Evolutionary conservation across 1,140 invertebrate genomes (phyloP).

Genomic region (Callitettix versicolor): DNA sequence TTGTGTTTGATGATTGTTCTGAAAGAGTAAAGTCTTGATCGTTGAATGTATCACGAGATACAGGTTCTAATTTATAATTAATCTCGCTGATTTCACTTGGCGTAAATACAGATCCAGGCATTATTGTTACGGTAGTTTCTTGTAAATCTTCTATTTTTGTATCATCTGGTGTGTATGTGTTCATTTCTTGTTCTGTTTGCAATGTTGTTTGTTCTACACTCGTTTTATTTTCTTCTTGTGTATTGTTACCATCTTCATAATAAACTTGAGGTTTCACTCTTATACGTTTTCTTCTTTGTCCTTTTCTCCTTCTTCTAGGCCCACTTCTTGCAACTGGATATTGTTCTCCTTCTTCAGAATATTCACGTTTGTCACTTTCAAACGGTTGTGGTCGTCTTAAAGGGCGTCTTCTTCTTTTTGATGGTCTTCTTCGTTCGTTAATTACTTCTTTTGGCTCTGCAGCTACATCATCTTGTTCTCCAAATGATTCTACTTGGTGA

Average conservation of each 20-base stretch:
- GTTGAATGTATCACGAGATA: too few relatives aligned
- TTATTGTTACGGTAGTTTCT: neutral
- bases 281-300: constrained; percentile 16
- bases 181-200: neutral
- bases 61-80: constrained; percentile 3
- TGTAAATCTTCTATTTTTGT: too few relatives aligned
- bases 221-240: neutral
- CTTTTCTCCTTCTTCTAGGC: constrained; percentile 21
- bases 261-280: constrained; percentile 6
- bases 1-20: too few relatives aligned
- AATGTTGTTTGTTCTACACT: neutral
- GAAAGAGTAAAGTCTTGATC: too few relatives aligned
- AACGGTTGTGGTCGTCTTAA: constrained; percentile 10
- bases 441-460: constrained; percentile 25
- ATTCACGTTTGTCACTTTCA: neutral
- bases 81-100: constrained; percentile 5
- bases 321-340: constrained; percentile 15
- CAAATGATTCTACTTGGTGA: constrained; percentile 1
- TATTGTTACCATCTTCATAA: neutral
- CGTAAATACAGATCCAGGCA: neutral
- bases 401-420: constrained; percentile 33
- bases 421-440: constrained; percentile 31
- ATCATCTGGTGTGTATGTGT: neutral
- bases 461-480: constrained; percentile 18
- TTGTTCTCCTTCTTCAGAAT: neutral